These are phyloP conservation scores for Carpatolechia fugitivella DNA, from an alignment of 2,888 invertebrate genomes.

Conservation along the genomic window DNA sequence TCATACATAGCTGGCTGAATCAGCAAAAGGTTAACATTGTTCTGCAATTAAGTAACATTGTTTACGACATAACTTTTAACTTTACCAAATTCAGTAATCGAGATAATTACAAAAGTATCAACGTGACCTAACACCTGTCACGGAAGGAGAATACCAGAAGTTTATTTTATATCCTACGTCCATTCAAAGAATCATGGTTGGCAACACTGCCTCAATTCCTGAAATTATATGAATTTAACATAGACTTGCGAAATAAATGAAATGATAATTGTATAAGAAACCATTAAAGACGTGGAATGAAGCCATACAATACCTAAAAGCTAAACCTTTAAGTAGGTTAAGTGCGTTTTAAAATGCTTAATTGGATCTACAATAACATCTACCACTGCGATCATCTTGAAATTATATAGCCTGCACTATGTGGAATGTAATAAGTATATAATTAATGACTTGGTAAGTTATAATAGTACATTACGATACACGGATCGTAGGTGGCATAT, in stretches of 20 bases:
- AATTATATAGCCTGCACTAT: neutral
- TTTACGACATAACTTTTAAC: no score
- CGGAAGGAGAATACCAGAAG: no score
- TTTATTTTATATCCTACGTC: no score
- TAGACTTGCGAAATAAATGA: constrained; percentile 21
- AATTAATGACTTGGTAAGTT: neutral
- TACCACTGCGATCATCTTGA: neutral
- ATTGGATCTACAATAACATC: constrained; percentile 38
- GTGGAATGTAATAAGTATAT: neutral
- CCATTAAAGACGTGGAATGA: constrained; percentile 45
- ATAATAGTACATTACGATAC: no score
- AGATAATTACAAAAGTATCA: no score
- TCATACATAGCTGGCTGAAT: no score
- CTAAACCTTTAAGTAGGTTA: constrained; percentile 50
- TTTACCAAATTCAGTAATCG: no score
- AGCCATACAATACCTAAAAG: constrained; percentile 44
- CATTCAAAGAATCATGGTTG: neutral
- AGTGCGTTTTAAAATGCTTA: constrained; percentile 45
- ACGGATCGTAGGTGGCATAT: no score
- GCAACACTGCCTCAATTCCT: neutral
- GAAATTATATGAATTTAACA: neutral
- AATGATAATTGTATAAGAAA: constrained; percentile 20
- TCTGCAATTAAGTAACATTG: no score
- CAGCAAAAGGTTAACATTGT: no score
- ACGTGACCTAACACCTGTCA: no score